Evolutionary conservation across 2,888 invertebrate species (phyloP), one percentile per base, ranked within the genome.

Genomic region (Spisula subtruncata): DNA sequence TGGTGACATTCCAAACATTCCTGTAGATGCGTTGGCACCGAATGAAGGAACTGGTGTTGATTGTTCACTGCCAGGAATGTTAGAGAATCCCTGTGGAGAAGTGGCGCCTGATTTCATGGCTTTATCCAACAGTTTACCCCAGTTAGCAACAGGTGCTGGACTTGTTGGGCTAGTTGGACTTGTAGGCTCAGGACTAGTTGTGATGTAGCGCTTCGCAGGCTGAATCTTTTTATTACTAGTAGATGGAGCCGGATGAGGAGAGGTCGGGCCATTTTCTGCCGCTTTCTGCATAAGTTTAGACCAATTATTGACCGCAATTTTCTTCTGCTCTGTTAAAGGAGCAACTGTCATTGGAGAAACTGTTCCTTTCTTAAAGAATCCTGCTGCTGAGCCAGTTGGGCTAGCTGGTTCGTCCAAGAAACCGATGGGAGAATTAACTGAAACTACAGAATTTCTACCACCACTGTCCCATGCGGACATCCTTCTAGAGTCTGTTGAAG

Each of bases 41-140:
- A 86, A 82, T 8, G 54, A n/a, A 14, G 90, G 90, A 35, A 83
- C 60, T 8, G 90, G 90, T 18, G 88, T 89, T 20, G 85, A 32
- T 0, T 51, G 75, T 80, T 79, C 80, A 56, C 85, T 85, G 80
- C 85, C 85, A 0, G 80, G 85, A 56, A 85, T 85, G 54, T 41
- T 56, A 14, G 80, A 56, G 25, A 85, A 85, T 16, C 32, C 32
- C 41, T 80, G 80, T 16, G 85, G 56, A 20, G 80, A 80, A 1
- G 35, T 85, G 8, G 48, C 16, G 6, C 85, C 56, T 32, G 85
- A 56, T 18, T 35, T 41, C n/a, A 85, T 79, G 5, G 80, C 85
- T 80, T 80, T 85, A 35, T 85, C 54, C n/a, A 85, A 60, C 41
- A 85, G 41, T 41, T 85, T 85, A 29, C 85, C 80, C 85, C 85